These are phyloP conservation scores for Emydocephalus ijimae DNA, from an alignment of 2,113 vertebrate species.

Conservation along the genomic window DNA sequence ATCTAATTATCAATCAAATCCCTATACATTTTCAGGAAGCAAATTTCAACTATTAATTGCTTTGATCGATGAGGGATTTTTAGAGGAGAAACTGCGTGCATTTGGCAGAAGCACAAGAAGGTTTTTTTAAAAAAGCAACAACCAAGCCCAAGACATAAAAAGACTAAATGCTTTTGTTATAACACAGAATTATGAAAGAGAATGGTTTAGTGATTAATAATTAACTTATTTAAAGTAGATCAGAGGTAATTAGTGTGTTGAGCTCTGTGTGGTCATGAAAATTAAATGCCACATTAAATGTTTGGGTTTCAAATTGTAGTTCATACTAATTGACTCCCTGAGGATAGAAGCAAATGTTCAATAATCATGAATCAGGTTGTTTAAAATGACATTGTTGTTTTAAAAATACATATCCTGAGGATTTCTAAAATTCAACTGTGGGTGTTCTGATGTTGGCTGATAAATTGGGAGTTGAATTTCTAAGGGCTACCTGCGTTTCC, in stretches of 20 bases:
- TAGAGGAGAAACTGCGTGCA: neutral
- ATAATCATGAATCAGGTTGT: constrained; percentile 12
- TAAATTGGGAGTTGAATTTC: neutral
- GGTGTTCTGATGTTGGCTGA: neutral
- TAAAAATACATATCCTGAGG: neutral
- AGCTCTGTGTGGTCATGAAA: neutral
- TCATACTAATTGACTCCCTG: constrained; percentile 11
- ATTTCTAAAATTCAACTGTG: neutral
- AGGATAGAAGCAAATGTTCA: neutral
- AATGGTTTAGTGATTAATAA: neutral
- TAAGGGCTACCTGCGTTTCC: neutral
- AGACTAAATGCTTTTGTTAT: constrained; percentile 18
- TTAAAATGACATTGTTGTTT: constrained; percentile 11
- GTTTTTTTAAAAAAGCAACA: constrained; percentile 1
- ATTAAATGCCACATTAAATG: constrained; percentile 6
- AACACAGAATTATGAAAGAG: constrained; percentile 4
- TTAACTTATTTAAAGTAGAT: constrained; percentile 37
- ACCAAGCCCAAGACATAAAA: neutral
- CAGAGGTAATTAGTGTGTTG: neutral
- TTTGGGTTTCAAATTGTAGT: neutral
- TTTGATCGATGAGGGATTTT: constrained; percentile 7
- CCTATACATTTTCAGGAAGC: neutral
- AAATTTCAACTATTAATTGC: constrained; percentile 34
- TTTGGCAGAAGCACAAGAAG: constrained; percentile 19
- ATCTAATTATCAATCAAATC: constrained; percentile 40